Evolutionary conservation across 2,888 invertebrate genomes (phyloP).

Genomic region (Tipula helvola): DNA sequence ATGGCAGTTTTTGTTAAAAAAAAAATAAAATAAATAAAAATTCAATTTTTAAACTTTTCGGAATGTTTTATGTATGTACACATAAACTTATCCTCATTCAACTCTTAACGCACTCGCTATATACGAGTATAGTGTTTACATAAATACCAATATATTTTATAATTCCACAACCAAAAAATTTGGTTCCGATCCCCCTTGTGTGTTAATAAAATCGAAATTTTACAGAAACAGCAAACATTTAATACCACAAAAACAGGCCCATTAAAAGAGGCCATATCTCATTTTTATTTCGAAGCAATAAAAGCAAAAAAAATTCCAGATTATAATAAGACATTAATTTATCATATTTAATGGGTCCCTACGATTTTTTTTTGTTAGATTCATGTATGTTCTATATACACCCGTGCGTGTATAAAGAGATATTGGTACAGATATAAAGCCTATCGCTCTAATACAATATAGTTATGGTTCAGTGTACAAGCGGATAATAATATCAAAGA

Average conservation of each 20-base stretch:
- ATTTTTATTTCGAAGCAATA: not conserved
- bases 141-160: not conserved
- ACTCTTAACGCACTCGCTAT: not conserved
- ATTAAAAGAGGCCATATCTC: not conserved
- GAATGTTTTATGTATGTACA: not conserved
- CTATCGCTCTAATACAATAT: not conserved
- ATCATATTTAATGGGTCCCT: not conserved
- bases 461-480: not conserved
- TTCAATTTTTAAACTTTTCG: not conserved
- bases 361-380: not conserved
- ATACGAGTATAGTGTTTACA: not conserved
- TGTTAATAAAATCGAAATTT: not conserved
- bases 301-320: not conserved
- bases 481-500: not conserved
- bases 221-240: not conserved
- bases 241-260: not conserved
- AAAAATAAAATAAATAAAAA: not conserved
- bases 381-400: not conserved
- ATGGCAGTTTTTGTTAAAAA: not conserved
- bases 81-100: not conserved
- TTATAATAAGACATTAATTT: not conserved
- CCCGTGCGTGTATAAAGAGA: not conserved
- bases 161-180: not conserved
- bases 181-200: not conserved
- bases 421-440: not conserved